Percentiles rank a stretch among this genome's conserved stretches.
phyloP scores from a whole-genome alignment of 2,113 vertebrate species.

The Sceloporus tristichus region DNA sequence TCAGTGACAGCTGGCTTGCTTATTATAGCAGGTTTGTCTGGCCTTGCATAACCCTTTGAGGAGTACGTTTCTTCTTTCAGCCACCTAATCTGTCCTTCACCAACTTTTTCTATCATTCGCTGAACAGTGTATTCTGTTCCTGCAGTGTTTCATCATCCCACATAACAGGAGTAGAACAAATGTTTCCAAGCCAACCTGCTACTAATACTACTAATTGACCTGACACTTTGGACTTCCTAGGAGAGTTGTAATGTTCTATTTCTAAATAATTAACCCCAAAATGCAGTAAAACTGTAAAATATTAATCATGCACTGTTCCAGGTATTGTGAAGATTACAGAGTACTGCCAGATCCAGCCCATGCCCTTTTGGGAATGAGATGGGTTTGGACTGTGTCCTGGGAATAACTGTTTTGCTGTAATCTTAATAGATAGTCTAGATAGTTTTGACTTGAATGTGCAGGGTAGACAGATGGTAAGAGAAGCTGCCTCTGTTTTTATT shows the following conservation, averaged over 20 bases:
- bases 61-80: neutral
- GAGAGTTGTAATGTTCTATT: slow-evolving; percentile 43
- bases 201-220: slow-evolving; percentile 67
- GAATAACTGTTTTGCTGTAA: neutral
- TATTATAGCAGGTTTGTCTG: slow-evolving; percentile 16
- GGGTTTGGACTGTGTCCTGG: slow-evolving; percentile 15
- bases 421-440: neutral
- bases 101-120: neutral
- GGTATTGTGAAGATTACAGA: slow-evolving; percentile 41
- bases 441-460: neutral
- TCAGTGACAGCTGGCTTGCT: neutral
- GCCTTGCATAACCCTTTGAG: neutral
- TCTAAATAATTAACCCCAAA: slow-evolving; percentile 73
- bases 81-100: neutral
- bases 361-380: slow-evolving; percentile 50
- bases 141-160: neutral
- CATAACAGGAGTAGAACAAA: slow-evolving; percentile 45
- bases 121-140: neutral
- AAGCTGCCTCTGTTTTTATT: neutral
- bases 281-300: slow-evolving; percentile 70
- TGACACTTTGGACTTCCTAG: slow-evolving; percentile 60
- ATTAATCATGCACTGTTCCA: slow-evolving; percentile 63
- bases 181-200: slow-evolving; percentile 52
- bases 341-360: slow-evolving; percentile 20
- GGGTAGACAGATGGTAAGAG: neutral